These are phyloP conservation scores for Drosophila serrata DNA, from an alignment of 1,140 invertebrate species.

Conservation along the genomic window DNA sequence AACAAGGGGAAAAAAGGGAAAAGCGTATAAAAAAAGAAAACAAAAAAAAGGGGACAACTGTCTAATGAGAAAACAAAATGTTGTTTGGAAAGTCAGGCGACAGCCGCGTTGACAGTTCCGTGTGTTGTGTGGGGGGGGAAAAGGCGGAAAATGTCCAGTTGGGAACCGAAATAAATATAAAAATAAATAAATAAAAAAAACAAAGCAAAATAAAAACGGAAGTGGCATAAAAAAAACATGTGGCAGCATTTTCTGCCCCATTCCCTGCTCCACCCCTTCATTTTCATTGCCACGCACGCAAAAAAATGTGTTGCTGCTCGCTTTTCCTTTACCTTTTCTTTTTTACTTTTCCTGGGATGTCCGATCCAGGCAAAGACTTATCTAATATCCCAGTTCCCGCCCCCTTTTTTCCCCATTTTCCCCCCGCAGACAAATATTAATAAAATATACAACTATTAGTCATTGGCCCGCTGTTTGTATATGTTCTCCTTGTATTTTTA, in stretches of 20 bases:
- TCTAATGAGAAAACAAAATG: conserved; percentile 73
- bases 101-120: conserved; percentile 55
- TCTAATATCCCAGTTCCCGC: conserved; percentile 28
- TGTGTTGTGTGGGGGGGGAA: background rate
- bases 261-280: conserved; percentile 5
- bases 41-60: conserved; percentile 23
- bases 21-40: conserved; percentile 3
- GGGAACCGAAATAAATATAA: conserved; percentile 44
- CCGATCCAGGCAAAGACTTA: conserved; percentile 28
- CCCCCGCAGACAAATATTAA: conserved; percentile 73
- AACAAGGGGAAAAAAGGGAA: background rate
- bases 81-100: conserved; percentile 47
- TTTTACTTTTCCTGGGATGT: background rate
- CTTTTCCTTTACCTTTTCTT: conserved; percentile 40
- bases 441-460: conserved; percentile 84
- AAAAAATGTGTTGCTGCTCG: conserved; percentile 74
- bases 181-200: conserved; percentile 63
- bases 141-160: conserved; percentile 10
- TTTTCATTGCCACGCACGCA: conserved; percentile 73
- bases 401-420: background rate
- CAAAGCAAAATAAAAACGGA: conserved; percentile 52
- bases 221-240: conserved; percentile 81
- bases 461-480: conserved; percentile 66
- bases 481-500: conserved; percentile 71
- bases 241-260: conserved; percentile 66